Conservation (phyloP, 1,140 invertebrate genomes). For the Cydia fagiglandana region DNA sequence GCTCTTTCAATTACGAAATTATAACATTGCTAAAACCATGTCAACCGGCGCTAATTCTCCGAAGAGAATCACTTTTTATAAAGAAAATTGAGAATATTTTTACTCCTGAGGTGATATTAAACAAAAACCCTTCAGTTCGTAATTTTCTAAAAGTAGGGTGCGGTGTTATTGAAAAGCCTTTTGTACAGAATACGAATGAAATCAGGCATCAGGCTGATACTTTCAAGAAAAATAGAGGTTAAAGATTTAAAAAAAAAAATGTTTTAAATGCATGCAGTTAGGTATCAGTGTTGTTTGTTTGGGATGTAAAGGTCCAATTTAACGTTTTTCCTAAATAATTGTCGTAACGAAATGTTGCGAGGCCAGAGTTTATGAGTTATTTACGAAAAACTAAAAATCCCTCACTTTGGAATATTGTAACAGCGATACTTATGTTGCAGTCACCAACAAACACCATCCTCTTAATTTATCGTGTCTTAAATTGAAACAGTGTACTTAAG, state of each 20-base stretch:
- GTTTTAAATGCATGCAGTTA: constrained; percentile 39
- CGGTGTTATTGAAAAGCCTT: constrained; percentile 59
- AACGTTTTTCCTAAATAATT: too few species aligned
- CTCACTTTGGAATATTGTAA: too few species aligned
- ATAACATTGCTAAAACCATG: constrained; percentile 19
- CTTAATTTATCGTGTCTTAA: background rate
- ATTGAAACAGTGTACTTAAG: constrained; percentile 2
- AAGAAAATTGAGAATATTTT: constrained; percentile 30
- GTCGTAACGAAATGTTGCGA: too few species aligned
- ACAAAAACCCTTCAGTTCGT: constrained; percentile 50
- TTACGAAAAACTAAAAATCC: too few species aligned
- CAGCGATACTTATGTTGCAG: background rate
- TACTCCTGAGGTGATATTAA: constrained; percentile 40
- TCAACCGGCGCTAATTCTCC: constrained; percentile 21
- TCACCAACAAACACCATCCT: constrained; percentile 19
- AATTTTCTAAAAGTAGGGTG: constrained; percentile 52
- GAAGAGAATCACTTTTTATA: constrained; percentile 8
- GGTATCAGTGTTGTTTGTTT: background rate
- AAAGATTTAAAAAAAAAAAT: constrained; percentile 39
- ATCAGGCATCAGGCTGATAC: constrained; percentile 45
- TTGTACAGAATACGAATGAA: constrained; percentile 54
- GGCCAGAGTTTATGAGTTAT: too few species aligned
- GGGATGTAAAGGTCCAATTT: too few species aligned
- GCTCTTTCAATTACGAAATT: constrained; percentile 5
- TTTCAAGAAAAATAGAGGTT: constrained; percentile 55